These are phyloP conservation scores for Tinea pellionella DNA, from an alignment of 2,888 invertebrate genomes.

Conservation along the genomic window DNA sequence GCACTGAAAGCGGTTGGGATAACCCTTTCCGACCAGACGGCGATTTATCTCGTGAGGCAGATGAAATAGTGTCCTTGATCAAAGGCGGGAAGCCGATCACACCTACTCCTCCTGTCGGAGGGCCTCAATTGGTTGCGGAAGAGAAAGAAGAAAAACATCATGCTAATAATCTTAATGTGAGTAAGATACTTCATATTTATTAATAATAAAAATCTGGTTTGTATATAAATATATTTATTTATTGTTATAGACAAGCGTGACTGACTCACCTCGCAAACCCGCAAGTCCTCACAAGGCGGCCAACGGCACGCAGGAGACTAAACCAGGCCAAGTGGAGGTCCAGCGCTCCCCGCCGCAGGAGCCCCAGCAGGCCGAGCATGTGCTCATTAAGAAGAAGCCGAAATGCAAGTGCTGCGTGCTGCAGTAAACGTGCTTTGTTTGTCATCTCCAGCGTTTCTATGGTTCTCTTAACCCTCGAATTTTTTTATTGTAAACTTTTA, in stretches of 20 bases:
- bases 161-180: conserved; percentile 50
- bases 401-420: conserved; percentile 95
- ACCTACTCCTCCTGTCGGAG: conserved; percentile 72
- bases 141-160: conserved; percentile 52
- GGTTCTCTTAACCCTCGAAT: background rate
- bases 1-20: conserved; percentile 96
- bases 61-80: conserved; percentile 94
- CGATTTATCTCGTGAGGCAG: conserved; percentile 93
- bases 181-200: conserved; percentile 19
- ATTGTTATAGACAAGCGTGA: conserved; percentile 39
- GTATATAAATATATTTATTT: background rate
- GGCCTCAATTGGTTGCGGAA: conserved; percentile 61
- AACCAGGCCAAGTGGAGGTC: conserved; percentile 73
- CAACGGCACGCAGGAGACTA: conserved; percentile 34
- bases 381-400: conserved; percentile 94
- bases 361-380: conserved; percentile 88
- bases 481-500: background rate
- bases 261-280: conserved; percentile 49
- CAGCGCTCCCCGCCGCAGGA: conserved; percentile 81
- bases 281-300: conserved; percentile 41
- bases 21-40: conserved; percentile 98
- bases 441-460: background rate
- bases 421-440: conserved; percentile 72
- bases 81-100: conserved; percentile 91
- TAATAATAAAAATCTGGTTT: background rate